Base-by-base conservation (phyloP, 1,140 invertebrate genomes). In the Nephila pilipes region DNA sequence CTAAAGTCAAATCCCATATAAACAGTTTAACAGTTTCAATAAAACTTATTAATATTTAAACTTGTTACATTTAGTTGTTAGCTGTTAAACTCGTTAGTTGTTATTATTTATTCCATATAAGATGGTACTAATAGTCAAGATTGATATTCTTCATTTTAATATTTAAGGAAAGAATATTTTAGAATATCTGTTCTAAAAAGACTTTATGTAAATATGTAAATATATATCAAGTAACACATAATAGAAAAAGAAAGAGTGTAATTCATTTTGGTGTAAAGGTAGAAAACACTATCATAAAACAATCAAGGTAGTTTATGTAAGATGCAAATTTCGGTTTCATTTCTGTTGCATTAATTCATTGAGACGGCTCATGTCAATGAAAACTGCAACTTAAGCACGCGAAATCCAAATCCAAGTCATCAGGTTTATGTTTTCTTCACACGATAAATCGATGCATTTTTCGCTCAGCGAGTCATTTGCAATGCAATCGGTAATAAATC, bases 331-430 rank as follows among this genome's bases (percentile, higher is more conserved):
- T 36, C 18, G 29, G 14, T 83, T 83, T 83, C 54, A 57, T 83
- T 55, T 83, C 22, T 57, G 22, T 20, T 18, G 46, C 14, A n/a
- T 20, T 57, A 25, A 83, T 29, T 16, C 54, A 54, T 55, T 54
- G 38, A 55, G 81, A 83, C 8, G 36, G 22, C 38, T 32, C 79
- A 22, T 81, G 79, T 81, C 79, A 83, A 83, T 83, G 80, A 54
- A 54, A 55, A 83, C 55, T 83, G 81, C n/a, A 57, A 83, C 22
- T 57, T 22, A n/a, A 57, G 25, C 81, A 83, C 81, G 81, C 46
- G 29, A 83, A 75, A 36, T 16, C 14, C 38, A 83, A 83, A 57
- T 57, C 46, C 81, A 55, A 6, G 55, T 55, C n/a, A 57, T 29
- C 79, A 46, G 46, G 79, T 81, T 81, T 46, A 81, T 81, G 36